Evolutionary conservation across 2,888 invertebrate genomes (phyloP), one percentile per base, ranked within the genome.

Genomic region (Volucella bombylans): DNA sequence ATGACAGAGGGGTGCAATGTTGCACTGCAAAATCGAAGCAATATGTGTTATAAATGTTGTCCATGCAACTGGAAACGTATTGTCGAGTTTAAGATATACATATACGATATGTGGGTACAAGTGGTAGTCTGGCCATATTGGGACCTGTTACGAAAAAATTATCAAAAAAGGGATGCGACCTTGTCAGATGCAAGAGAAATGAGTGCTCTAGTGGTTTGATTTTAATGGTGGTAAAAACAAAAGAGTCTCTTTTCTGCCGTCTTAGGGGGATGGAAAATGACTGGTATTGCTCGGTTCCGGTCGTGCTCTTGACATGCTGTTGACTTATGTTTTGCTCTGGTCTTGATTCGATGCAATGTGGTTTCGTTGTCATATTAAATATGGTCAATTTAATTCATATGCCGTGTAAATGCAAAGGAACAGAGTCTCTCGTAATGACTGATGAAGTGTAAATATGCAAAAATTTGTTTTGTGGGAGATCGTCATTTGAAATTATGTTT

Each of bases 11-110:
- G 85, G 57, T 62, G 85, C 68, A 80, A 72, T 68, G 76, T 81
- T 85, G 62, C 86, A 86, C 87, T 87, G 86, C 76, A 86, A 86
- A 86, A 86, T 86, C 77, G 82, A 18, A 50, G 82, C 89, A 89
- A 89, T 89, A 89, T 89, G 89, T 87, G 88, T 87, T 86, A 78
- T 87, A 88, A 89, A 88, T 87, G 86, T 78, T 88, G 83, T 88
- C 76, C 52, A 89, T 91, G 89, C 89, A 89, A 89, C 88, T 88
- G 88, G 88, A 90, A 91, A 91, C 91, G 91, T 91, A 91, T 91
- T 90, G 91, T 89, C 72, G 31, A 72, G 62, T 71, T 68, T 71
- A 55, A 31, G 74, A 71, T 80, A 73, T 64, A 77, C 61, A n/a
- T n/a, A 3, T 23, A 23, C 2, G 31, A 49, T 49, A 41, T 8